Percentiles rank a stretch among this genome's conserved stretches.
Evolutionary conservation across 2,888 invertebrate genomes (phyloP).

Genomic region (Eulithis testata): DNA sequence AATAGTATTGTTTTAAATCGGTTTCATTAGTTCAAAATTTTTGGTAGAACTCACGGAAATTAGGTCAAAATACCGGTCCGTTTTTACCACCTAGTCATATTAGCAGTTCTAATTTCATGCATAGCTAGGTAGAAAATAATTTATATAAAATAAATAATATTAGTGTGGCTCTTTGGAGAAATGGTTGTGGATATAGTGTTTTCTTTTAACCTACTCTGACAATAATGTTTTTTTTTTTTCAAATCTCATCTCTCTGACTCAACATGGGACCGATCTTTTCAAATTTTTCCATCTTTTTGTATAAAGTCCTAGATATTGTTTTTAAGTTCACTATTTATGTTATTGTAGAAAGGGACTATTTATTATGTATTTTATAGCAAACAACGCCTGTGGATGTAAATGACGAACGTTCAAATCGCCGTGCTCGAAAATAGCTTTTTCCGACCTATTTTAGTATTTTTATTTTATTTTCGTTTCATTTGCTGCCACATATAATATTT

Average conservation of each 20-base stretch:
- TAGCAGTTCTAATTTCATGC: slow-evolving; percentile 67
- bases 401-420: slow-evolving; percentile 57
- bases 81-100: slow-evolving; percentile 78
- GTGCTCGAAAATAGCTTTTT: slow-evolving; percentile 34
- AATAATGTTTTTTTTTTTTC: slow-evolving; percentile 10
- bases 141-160: slow-evolving; percentile 55
- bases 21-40: slow-evolving; percentile 16
- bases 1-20: slow-evolving; percentile 15
- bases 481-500: slow-evolving; percentile 1
- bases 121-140: slow-evolving; percentile 71
- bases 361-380: slow-evolving; percentile 73
- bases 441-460: slow-evolving; percentile 4
- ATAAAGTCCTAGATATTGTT: slow-evolving; percentile 64
- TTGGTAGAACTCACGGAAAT: slow-evolving; percentile 6
- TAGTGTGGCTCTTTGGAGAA: slow-evolving; percentile 67
- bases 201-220: slow-evolving; percentile 33
- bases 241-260: slow-evolving; percentile 16
- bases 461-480: slow-evolving; percentile 8
- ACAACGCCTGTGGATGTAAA: slow-evolving; percentile 53
- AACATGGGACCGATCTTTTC: slow-evolving; percentile 60
- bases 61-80: slow-evolving; percentile 50
- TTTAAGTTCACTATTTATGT: slow-evolving; percentile 78
- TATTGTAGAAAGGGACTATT: slow-evolving; percentile 75
- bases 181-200: slow-evolving; percentile 65
- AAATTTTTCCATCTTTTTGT: slow-evolving; percentile 62